These are phyloP conservation scores for Heliconius charithonia DNA, from an alignment of 2,888 invertebrate species.

Conservation along the genomic window DNA sequence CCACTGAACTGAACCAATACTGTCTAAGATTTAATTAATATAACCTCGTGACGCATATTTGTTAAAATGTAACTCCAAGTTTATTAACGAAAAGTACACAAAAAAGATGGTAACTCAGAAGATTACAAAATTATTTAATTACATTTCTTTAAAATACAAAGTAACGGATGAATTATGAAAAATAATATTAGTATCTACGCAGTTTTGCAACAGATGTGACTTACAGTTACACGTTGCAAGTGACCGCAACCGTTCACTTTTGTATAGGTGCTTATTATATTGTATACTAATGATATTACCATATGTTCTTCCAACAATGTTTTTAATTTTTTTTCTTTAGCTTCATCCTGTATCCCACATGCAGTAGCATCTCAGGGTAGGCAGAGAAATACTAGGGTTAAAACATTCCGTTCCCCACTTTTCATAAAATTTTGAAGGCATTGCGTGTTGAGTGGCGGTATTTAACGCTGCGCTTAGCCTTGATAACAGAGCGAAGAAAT, in stretches of 20 bases:
- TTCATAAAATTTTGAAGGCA: too few species aligned
- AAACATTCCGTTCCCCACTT: background rate
- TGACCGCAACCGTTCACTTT: constrained; percentile 21
- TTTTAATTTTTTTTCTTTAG: too few species aligned
- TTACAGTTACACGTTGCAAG: constrained; percentile 1
- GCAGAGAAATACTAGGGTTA: background rate
- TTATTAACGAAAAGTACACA: background rate
- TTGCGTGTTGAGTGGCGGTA: too few species aligned
- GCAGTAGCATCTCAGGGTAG: too few species aligned
- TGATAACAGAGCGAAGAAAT: too few species aligned
- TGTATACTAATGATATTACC: constrained; percentile 13
- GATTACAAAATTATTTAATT: background rate
- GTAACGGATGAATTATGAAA: background rate
- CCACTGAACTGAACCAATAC: background rate
- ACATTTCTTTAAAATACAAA: background rate
- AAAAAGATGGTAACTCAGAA: background rate
- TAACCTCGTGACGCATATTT: background rate
- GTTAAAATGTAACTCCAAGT: background rate
- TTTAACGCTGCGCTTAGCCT: too few species aligned
- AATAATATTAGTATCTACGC: background rate
- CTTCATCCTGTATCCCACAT: too few species aligned
- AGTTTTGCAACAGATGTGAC: constrained; percentile 18
- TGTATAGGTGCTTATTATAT: background rate
- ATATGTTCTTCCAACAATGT: constrained; percentile 5
- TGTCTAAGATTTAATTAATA: background rate